Evolutionary conservation across 2,797 vertebrate genomes (phyloP).

Genomic region (Gymnothorax reevesii): DNA sequence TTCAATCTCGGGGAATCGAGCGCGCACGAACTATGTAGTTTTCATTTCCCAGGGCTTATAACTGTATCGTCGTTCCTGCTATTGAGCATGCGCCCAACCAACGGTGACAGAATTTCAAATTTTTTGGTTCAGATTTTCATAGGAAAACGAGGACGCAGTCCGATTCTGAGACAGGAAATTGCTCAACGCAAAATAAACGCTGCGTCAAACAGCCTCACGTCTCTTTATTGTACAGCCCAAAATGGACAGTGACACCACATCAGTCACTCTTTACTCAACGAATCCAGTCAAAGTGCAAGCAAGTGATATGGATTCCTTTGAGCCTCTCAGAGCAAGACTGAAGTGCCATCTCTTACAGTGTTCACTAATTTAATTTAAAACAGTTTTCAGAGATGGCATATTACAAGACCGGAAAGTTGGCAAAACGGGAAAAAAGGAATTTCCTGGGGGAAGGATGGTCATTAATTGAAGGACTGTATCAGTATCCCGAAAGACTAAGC

Average conservation of each 20-base stretch:
- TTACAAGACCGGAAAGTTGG: not conserved
- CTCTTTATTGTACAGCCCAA: constrained; percentile 51
- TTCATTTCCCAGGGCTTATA: not conserved
- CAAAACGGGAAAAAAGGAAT: not conserved
- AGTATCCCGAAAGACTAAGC: too few relatives aligned
- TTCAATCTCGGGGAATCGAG: not conserved
- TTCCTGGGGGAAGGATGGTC: not conserved
- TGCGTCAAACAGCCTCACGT: constrained; percentile 29
- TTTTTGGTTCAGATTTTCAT: not conserved
- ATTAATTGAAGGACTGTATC: too few relatives aligned
- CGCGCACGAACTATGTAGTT: not conserved
- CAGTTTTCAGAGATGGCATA: not conserved
- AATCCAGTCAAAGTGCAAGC: constrained; percentile 48
- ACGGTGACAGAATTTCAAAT: not conserved
- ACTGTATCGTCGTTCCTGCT: not conserved
- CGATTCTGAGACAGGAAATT: not conserved
- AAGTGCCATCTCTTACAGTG: not conserved
- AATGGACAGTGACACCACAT: constrained; percentile 48
- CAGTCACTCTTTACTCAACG: not conserved
- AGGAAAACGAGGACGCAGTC: not conserved
- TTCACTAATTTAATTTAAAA: not conserved
- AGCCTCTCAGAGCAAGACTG: constrained; percentile 28
- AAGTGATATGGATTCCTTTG: constrained; percentile 31
- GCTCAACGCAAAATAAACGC: not conserved
- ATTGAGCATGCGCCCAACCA: not conserved